These are phyloP conservation scores for Ophiodon elongatus DNA, from an alignment of 2,113 vertebrate genomes.

Conservation along the genomic window DNA sequence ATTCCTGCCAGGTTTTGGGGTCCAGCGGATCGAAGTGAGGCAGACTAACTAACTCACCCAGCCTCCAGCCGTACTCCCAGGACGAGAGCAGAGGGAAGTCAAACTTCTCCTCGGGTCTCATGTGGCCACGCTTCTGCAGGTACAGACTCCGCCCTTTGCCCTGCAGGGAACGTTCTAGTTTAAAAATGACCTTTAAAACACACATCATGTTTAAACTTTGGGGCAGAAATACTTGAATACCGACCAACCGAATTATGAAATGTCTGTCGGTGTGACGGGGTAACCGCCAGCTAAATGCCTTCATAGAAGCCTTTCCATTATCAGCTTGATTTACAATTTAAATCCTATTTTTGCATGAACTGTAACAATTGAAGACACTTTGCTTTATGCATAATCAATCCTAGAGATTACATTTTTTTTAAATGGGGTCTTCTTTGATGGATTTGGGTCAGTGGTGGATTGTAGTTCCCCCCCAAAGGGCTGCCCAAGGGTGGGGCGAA, in stretches of 20 bases:
- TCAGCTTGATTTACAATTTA: no score
- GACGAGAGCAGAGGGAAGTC: slow-evolving; percentile 71
- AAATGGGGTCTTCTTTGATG: no score
- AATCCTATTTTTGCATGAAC: no score
- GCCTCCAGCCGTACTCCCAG: slow-evolving; percentile 81
- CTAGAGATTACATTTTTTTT: no score
- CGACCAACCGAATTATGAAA: neutral
- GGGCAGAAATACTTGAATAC: neutral
- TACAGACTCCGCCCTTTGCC: slow-evolving; percentile 57
- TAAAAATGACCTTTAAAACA: neutral
- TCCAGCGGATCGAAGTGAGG: no score
- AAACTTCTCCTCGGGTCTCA: slow-evolving; percentile 69
- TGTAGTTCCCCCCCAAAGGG: no score
- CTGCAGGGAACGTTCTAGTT: slow-evolving; percentile 29
- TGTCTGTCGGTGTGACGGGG: no score
- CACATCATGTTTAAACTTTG: neutral
- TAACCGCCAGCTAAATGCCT: neutral
- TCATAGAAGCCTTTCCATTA: no score
- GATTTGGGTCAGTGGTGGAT: no score
- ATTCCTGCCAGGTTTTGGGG: neutral
- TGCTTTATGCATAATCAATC: no score
- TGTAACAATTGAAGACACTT: no score
- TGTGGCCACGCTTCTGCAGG: slow-evolving; percentile 54
- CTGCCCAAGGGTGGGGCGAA: no score
- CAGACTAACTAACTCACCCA: slow-evolving; percentile 76